Evolutionary conservation across 2,888 invertebrate species (phyloP), one percentile per base, ranked within the genome.

Genomic region (Trachelus tabidus): DNA sequence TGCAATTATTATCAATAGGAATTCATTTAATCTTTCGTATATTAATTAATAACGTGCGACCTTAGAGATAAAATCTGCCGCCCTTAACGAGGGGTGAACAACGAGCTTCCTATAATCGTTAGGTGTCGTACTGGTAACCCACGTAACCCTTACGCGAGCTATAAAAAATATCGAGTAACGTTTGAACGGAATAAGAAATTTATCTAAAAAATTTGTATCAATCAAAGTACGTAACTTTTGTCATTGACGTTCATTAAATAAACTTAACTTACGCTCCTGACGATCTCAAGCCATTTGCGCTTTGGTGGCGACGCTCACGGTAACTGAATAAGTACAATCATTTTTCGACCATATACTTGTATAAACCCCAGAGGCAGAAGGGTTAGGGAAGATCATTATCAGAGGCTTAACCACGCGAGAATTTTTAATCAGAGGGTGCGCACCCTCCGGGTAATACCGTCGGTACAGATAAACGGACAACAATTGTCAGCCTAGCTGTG

Each of bases 341-440:
- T 86, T 89, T 88, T 87, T 86, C 86, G 87, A 87, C 87, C 85
- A 86, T 86, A 88, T 86, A 56, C 56, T 56, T 87, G 86, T 88
- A 87, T 87, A 88, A 86, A 89, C 87, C 86, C 87, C 84, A 82
- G 82, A 85, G 86, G 86, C 85, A 89, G 89, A 76, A 76, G 89
- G 91, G 90, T 90, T 90, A 89, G 89, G 86, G 89, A 90, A 91
- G 91, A 91, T 91, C 91, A 91, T 91, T 91, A 91, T 91, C 91
- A 89, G 89, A 89, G 90, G 90, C 91, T 91, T 91, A 91, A 91
- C 91, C 91, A 91, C 91, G 91, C 91, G 91, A 91, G 91, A 91
- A 91, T 91, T 91, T 91, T 91, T 91, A 91, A 91, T 91, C 91
- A 91, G 91, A 91, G 91, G 91, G 91, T 90, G 90, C 90, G 89